These are phyloP conservation scores for Rana temporaria DNA, from an alignment of 2,113 vertebrate species.

Conservation along the genomic window DNA sequence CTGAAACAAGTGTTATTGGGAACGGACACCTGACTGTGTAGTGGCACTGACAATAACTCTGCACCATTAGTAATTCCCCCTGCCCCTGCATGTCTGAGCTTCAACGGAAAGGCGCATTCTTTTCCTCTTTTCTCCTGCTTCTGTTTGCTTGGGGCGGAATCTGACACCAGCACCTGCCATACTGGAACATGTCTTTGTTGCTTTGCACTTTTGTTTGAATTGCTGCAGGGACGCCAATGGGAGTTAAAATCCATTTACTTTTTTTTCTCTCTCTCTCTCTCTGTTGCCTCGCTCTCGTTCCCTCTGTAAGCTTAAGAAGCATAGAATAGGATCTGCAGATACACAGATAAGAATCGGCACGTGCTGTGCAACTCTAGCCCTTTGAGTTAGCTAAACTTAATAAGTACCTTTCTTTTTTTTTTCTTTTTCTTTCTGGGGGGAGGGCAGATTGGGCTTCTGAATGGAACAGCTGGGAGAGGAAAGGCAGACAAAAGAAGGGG, in stretches of 20 bases:
- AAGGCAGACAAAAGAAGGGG: conserved; percentile 66
- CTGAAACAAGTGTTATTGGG: conserved; percentile 63
- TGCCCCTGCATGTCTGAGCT: conserved; percentile 77
- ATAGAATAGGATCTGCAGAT: conserved; percentile 72
- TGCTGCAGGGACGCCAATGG: conserved; percentile 77
- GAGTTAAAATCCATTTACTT: conserved; percentile 70
- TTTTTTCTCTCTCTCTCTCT: conserved; percentile 59
- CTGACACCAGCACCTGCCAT: conserved; percentile 83
- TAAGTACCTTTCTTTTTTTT: conserved; percentile 60
- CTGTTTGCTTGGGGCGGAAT: conserved; percentile 80
- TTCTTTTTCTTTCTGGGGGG: conserved; percentile 44
- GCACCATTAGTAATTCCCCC: conserved; percentile 68
- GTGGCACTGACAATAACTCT: conserved; percentile 78
- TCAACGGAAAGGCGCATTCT: conserved; percentile 62
- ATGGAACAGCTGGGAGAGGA: conserved; percentile 71
- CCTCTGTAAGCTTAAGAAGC: conserved; percentile 57
- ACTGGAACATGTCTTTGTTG: conserved; percentile 87
- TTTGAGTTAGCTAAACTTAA: conserved; percentile 67
- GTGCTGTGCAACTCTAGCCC: conserved; percentile 66
- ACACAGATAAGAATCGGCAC: conserved; percentile 74
- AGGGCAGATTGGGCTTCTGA: conserved; percentile 61
- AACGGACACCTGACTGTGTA: conserved; percentile 77
- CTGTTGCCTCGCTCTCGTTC: not conserved
- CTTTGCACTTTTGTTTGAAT: conserved; percentile 84
- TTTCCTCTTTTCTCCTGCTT: conserved; percentile 72